Evolutionary conservation across 2,797 vertebrate genomes (phyloP).

Genomic region (Cirrhinus molitorella): DNA sequence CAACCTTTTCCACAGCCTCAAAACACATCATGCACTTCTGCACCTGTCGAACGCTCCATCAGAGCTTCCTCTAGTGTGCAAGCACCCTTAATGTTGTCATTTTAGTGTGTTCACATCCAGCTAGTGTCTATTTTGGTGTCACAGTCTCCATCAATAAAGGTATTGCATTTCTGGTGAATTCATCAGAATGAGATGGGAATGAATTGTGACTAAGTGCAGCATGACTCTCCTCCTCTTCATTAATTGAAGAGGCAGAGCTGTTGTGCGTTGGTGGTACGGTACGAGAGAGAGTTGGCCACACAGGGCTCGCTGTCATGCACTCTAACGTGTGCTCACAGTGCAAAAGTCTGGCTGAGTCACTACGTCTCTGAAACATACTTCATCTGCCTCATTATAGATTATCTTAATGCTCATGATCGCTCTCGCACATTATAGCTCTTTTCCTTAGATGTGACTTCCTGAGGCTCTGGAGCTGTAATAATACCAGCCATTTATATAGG

Average conservation of each 20-base stretch:
- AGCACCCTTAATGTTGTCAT: not conserved
- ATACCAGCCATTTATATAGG: not conserved
- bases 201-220: conserved; percentile 50
- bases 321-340: conserved; percentile 22
- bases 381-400: conserved; percentile 31
- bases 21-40: not conserved
- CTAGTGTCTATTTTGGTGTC: not conserved
- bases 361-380: not conserved
- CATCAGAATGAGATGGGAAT: conserved; percentile 14
- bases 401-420: conserved; percentile 28
- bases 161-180: conserved; percentile 33
- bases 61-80: not conserved
- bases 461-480: conserved; percentile 9
- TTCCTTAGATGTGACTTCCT: conserved; percentile 23
- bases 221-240: conserved; percentile 43
- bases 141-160: conserved; percentile 15
- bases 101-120: conserved; percentile 7
- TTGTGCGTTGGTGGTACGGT: conserved; percentile 43
- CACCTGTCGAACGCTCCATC: not conserved
- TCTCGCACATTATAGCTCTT: not conserved
- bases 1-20: not conserved
- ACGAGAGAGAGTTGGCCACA: conserved; percentile 43
- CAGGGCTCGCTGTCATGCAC: conserved; percentile 33
- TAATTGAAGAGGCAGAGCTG: conserved; percentile 49
- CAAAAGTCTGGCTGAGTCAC: conserved; percentile 38